Evolutionary conservation across 2,113 vertebrate genomes (phyloP), one percentile per base, ranked within the genome.

Genomic region (Suricata suricatta): DNA sequence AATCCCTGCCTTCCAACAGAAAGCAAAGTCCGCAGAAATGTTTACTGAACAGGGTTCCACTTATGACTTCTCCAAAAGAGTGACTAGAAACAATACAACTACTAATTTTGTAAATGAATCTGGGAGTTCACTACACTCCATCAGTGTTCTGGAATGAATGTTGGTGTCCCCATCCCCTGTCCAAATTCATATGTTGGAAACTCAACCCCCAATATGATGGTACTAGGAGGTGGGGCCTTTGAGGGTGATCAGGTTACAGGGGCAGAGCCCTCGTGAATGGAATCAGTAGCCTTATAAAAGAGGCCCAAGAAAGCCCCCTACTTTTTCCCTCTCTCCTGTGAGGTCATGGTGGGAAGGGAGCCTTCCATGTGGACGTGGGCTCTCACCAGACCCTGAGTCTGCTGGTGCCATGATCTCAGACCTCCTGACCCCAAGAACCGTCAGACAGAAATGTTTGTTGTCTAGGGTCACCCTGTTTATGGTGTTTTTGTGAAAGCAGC

Each of bases 151-250:
- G 52, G 44, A 76, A 16, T 33, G 25, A 64, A 66, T 38, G 3
- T 74, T 74, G 47, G n/a, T 76, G 25, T 2, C 3, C 0, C 35
- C 2, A 5, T 4, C 2, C 1, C 5, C 41, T 2, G 50, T 41
- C 13, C 25, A n/a, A 92, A 60, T 31, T 85, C n/a, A 33, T n/a
- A 64, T 38, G 57, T 86, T 66, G 17, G 31, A 85, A 50, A 50
- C 10, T 8, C 50, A 35, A 19, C 1, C 14, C 27, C 33, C 82
- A 38, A 25, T 8, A 0, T 93, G 33, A 41, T 38, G 29, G 3
- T 64, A 60, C 54, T 72, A 29, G 12, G 38, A 72, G 15, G 6
- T 63, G 10, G 15, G 21, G 7, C 3, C 11, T 72, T 83, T 25
- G 64, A 14, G 25, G 9, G 9, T 13, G 25, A 38, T 23, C 21